Evolutionary conservation across 2,113 vertebrate species (phyloP).

Genomic region (Psophia crepitans): DNA sequence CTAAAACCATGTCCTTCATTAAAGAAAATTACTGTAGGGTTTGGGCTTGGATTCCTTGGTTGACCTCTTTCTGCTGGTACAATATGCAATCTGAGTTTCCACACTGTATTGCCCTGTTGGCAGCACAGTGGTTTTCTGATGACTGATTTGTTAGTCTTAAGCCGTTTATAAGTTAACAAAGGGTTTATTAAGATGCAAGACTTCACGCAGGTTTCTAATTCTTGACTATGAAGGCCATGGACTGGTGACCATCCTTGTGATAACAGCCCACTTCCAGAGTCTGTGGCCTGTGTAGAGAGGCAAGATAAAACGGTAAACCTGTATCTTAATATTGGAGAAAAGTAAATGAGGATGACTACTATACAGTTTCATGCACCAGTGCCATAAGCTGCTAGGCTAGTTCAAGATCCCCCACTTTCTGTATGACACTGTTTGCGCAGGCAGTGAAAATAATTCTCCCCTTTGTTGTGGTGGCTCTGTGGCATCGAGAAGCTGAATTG

Average conservation of each 20-base stretch:
- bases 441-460: neutral
- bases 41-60: neutral
- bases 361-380: neutral
- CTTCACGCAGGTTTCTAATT: neutral
- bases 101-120: neutral
- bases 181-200: neutral
- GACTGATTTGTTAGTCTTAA: neutral
- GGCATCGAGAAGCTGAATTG: neutral
- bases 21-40: neutral
- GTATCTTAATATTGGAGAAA: neutral
- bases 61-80: neutral
- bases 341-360: neutral
- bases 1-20: neutral
- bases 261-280: neutral
- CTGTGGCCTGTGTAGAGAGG: slow-evolving; percentile 12
- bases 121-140: neutral
- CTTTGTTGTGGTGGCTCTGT: neutral
- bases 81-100: neutral
- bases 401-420: neutral
- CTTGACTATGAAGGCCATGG: neutral
- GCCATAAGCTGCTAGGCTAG: neutral
- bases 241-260: neutral
- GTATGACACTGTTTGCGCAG: neutral
- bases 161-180: neutral
- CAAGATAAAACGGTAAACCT: neutral